Evolutionary conservation across 1,140 invertebrate species (phyloP), one percentile per base, ranked within the genome.

Genomic region (Ips nitidus): DNA sequence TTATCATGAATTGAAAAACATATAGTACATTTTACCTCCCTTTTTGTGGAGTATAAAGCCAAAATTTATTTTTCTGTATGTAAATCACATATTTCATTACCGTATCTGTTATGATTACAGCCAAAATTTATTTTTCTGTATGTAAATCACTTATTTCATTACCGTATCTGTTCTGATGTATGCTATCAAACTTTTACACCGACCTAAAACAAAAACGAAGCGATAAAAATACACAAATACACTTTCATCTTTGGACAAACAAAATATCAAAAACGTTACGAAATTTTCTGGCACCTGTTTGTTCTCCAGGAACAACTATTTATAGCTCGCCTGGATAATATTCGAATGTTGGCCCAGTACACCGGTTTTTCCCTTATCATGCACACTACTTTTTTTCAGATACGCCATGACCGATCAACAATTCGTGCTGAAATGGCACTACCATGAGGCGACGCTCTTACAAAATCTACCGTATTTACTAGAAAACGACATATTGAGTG

Each of bases 401-500:
- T 42, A 57, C 53, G 57, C 55, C 41, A 78, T 78, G 78, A 74
- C 75, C 43, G 87, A 90, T 77, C 87, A 88, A 77, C 85, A 88
- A 77, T 91, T 90, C 80, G 90, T 90, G 79, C 82, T 92, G 71
- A 84, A 89, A 72, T 92, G 90, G 90, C 90, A 91, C 75, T 90
- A 90, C 79, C 90, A 91, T 78, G 88, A 90, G 80, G 85, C 88
- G 71, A 95, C 93, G 73, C 84, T 97, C 52, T 83, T 95, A 55
- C 90, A 90, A 73, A 91, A 92, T 41, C 86, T 97, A 75, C 91
- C 94, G 42, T 87, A 89, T 67, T 85, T 97, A 73, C 82, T 95
- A 57, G 89, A 91, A 71, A 89, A 90, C 66, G 93, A 94, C 75
- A 86, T 92, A 77, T 86, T 97, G 76, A 94, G 94, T 43, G 94